Conservation (phyloP, 2,797 vertebrate genomes). For the Odontamblyopus rebecca region DNA sequence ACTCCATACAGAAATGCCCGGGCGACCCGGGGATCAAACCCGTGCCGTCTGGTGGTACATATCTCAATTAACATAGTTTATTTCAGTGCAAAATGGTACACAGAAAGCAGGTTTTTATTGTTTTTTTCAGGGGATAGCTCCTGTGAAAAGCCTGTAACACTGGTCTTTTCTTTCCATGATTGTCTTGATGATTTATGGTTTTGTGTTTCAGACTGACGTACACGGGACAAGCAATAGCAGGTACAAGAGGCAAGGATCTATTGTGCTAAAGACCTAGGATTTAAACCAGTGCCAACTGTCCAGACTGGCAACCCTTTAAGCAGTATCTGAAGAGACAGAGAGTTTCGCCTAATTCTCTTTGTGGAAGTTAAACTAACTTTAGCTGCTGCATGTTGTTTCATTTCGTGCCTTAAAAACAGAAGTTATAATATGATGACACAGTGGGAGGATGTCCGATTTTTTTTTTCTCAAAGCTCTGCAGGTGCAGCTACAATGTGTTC, state of each 20-base stretch:
- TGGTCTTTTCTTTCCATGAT: slow-evolving; percentile 11
- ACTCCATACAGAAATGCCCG: no score
- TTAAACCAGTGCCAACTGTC: slow-evolving; percentile 78
- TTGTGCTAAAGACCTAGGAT: slow-evolving; percentile 79
- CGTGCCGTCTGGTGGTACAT: no score
- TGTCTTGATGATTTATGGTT: slow-evolving; percentile 18
- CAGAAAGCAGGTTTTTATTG: no score
- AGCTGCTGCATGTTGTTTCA: not conserved
- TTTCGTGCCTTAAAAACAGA: slow-evolving; percentile 1
- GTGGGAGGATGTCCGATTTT: not conserved
- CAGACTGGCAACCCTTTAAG: slow-evolving; percentile 68
- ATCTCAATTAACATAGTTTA: not conserved
- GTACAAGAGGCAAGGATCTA: slow-evolving; percentile 74
- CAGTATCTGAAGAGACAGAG: slow-evolving; percentile 71
- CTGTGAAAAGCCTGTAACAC: not conserved
- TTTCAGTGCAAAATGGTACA: not conserved
- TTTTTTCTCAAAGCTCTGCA: slow-evolving; percentile 68
- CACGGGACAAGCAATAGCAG: slow-evolving; percentile 81
- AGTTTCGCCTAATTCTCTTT: slow-evolving; percentile 39
- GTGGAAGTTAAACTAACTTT: not conserved
- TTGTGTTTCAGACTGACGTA: slow-evolving; percentile 75
- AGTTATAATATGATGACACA: slow-evolving; percentile 7
- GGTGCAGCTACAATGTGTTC: slow-evolving; percentile 77
- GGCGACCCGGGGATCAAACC: no score
- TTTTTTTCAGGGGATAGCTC: not conserved